Evolutionary conservation across 2,888 invertebrate genomes (phyloP).

Genomic region (Lepeophtheirus nordmannii): DNA sequence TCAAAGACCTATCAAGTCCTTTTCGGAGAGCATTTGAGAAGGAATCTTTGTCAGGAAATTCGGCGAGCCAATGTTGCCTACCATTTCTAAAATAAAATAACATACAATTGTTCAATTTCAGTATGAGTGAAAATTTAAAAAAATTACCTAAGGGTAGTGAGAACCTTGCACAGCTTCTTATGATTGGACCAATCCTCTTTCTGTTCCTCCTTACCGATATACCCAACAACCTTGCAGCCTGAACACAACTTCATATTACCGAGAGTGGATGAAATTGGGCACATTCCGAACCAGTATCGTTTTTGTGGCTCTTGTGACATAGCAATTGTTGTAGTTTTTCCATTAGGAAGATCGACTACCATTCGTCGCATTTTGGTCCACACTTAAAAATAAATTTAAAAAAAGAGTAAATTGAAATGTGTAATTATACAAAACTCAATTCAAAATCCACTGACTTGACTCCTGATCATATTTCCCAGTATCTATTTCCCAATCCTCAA

Average conservation of each 20-base stretch:
- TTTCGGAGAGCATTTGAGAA: background rate
- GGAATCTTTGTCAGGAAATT: background rate
- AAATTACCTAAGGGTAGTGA: background rate
- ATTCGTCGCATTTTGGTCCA: conserved; percentile 6
- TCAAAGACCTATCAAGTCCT: conserved; percentile 7
- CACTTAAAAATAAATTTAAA: background rate
- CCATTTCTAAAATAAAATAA: background rate
- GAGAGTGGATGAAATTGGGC: conserved; percentile 17
- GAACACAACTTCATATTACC: conserved; percentile 22
- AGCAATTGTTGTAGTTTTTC: conserved; percentile 9
- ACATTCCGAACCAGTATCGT: conserved; percentile 22
- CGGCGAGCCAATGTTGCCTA: background rate
- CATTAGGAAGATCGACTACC: conserved; percentile 8
- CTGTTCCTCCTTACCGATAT: conserved; percentile 24
- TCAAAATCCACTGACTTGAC: conserved; percentile 10
- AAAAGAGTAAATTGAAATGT: background rate
- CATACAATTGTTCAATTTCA: background rate
- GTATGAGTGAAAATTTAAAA: no score
- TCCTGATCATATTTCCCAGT: conserved; percentile 17
- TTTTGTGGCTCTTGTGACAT: conserved; percentile 19
- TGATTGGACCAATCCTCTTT: conserved; percentile 24
- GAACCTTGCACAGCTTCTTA: conserved; percentile 13
- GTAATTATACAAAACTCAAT: background rate
- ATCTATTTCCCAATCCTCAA: conserved; percentile 22
- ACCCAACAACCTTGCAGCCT: conserved; percentile 23